phyloP scores from a whole-genome alignment of 2,113 vertebrate genomes.

The Beaufortia kweichowensis region DNA sequence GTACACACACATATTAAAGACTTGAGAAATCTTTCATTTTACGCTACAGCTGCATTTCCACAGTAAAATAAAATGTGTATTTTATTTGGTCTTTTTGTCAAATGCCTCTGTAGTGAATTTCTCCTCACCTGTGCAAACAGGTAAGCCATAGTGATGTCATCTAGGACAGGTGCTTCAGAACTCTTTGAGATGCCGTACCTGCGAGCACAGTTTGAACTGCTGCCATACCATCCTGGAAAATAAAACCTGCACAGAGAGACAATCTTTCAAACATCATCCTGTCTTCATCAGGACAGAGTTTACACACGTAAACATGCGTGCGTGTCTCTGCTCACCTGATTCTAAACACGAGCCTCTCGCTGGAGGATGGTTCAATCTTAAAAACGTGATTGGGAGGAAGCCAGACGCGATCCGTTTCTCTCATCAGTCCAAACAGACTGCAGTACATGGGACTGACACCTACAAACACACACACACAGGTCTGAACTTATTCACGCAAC shows the following conservation, averaged over 20 bases:
- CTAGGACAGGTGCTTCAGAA: constrained; percentile 85
- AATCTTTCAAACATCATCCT: neutral
- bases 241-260: constrained; percentile 78
- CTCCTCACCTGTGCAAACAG: constrained; percentile 88
- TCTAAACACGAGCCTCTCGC: constrained; percentile 81
- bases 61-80: too few relatives aligned
- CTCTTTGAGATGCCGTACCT: constrained; percentile 84
- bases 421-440: constrained; percentile 90
- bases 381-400: constrained; percentile 92
- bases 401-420: constrained; percentile 83
- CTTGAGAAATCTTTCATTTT: neutral
- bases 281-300: too few relatives aligned
- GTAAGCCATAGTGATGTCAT: constrained; percentile 88
- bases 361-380: constrained; percentile 78
- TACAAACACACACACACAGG: constrained; percentile 57
- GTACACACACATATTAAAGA: neutral
- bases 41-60: too few relatives aligned
- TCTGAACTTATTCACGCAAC: neutral
- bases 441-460: constrained; percentile 87
- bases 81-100: too few relatives aligned
- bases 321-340: constrained; percentile 76
- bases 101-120: neutral
- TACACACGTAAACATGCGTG: too few relatives aligned
- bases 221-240: constrained; percentile 91
- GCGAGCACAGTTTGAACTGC: constrained; percentile 77